Evolutionary conservation across 2,113 vertebrate genomes (phyloP).

Genomic region (Symphodus melops): DNA sequence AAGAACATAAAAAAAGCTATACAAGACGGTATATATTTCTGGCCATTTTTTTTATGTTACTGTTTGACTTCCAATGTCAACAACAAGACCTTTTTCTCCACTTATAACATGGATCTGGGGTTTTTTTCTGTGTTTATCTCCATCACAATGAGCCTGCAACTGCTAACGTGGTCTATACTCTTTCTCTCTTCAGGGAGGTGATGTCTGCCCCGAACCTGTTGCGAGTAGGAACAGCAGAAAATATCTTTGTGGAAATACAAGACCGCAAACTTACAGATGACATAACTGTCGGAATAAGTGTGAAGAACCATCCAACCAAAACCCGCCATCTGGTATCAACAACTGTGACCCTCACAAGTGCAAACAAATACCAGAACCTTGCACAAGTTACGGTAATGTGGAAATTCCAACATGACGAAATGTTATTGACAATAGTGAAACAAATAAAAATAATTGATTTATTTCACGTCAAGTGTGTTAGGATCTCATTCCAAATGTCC

Average conservation of each 20-base stretch:
- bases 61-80: too few relatives aligned
- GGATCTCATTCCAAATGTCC: too few relatives aligned
- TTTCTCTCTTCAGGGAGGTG: conserved; percentile 40
- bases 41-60: too few relatives aligned
- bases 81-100: too few relatives aligned
- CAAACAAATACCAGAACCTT: conserved; percentile 50
- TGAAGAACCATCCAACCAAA: conserved; percentile 56
- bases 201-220: conserved; percentile 75
- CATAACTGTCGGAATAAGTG: conserved; percentile 25
- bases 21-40: too few relatives aligned
- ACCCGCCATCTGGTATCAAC: not conserved
- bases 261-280: not conserved
- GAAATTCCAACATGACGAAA: not conserved
- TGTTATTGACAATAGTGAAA: too few relatives aligned
- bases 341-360: conserved; percentile 33
- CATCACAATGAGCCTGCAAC: too few relatives aligned
- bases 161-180: too few relatives aligned
- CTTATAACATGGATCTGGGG: too few relatives aligned
- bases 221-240: conserved; percentile 64
- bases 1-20: too few relatives aligned
- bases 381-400: conserved; percentile 72
- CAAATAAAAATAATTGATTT: not conserved
- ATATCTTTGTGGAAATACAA: conserved; percentile 75
- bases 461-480: too few relatives aligned
- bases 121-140: too few relatives aligned